Evolutionary conservation across 1,140 invertebrate species (phyloP).

Genomic region (Ooceraea biroi): DNA sequence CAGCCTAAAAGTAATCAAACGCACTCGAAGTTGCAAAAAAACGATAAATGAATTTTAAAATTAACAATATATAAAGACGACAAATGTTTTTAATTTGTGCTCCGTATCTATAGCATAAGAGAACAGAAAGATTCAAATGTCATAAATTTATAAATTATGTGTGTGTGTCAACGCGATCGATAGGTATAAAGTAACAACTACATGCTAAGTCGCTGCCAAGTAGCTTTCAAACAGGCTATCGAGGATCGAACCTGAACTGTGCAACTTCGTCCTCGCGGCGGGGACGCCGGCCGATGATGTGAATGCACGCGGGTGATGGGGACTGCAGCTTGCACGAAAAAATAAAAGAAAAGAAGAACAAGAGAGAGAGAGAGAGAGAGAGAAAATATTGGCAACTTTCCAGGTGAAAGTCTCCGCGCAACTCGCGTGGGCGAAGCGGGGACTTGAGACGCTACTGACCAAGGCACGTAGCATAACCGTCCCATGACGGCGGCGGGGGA

Average conservation of each 20-base stretch:
- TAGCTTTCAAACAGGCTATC: conserved; percentile 20
- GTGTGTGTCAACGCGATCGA: background rate
- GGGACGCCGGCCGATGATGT: conserved; percentile 60
- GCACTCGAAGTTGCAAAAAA: no score
- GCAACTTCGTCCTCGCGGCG: conserved; percentile 42
- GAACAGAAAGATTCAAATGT: no score
- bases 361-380: conserved; percentile 15
- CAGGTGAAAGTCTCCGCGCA: conserved; percentile 75
- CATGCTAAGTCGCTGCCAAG: background rate
- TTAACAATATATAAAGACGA: no score
- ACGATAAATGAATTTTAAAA: no score
- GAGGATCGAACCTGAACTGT: background rate
- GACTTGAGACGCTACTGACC: conserved; percentile 79
- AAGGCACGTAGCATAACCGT: background rate
- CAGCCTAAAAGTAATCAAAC: no score
- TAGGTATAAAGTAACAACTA: conserved; percentile 24
- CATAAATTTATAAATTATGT: no score
- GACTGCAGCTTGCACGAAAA: conserved; percentile 4
- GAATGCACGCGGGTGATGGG: conserved; percentile 35
- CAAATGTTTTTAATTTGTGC: no score
- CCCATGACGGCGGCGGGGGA: conserved; percentile 8
- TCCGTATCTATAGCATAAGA: no score
- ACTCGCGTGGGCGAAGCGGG: conserved; percentile 52
- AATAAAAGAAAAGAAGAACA: conserved; percentile 24
- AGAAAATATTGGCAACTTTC: conserved; percentile 68